These are phyloP conservation scores for Hemistola chrysoprasaria DNA, from an alignment of 2,888 invertebrate species.

Conservation along the genomic window DNA sequence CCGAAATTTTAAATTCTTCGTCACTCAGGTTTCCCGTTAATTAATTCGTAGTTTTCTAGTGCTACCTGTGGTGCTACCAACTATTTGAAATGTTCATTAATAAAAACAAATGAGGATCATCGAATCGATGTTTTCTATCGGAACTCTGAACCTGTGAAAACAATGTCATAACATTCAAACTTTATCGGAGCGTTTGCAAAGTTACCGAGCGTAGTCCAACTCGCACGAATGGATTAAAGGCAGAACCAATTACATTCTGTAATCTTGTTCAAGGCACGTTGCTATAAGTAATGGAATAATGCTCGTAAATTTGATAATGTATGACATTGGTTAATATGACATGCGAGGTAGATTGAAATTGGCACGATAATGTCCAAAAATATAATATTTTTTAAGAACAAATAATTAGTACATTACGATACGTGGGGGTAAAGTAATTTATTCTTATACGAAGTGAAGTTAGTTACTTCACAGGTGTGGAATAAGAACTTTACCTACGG, in stretches of 20 bases:
- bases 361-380: background rate
- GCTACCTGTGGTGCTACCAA: no score
- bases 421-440: no score
- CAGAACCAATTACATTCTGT: conserved; percentile 25
- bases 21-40: no score
- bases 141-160: conserved; percentile 25
- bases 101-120: background rate
- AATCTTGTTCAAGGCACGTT: conserved; percentile 23
- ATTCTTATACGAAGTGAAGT: no score
- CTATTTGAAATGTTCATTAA: background rate
- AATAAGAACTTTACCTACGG: no score
- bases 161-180: conserved; percentile 27
- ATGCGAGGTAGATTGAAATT: conserved; percentile 5
- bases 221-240: conserved; percentile 15
- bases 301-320: conserved; percentile 19
- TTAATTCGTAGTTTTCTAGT: no score
- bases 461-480: no score
- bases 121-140: conserved; percentile 17
- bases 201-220: conserved; percentile 12
- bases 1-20: no score
- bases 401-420: no score
- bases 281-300: conserved; percentile 20
- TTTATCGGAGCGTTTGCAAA: conserved; percentile 19
- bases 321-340: conserved; percentile 14
- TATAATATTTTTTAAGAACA: no score